phyloP scores from a whole-genome alignment of 2,113 vertebrate species.

The Caranx ignobilis region DNA sequence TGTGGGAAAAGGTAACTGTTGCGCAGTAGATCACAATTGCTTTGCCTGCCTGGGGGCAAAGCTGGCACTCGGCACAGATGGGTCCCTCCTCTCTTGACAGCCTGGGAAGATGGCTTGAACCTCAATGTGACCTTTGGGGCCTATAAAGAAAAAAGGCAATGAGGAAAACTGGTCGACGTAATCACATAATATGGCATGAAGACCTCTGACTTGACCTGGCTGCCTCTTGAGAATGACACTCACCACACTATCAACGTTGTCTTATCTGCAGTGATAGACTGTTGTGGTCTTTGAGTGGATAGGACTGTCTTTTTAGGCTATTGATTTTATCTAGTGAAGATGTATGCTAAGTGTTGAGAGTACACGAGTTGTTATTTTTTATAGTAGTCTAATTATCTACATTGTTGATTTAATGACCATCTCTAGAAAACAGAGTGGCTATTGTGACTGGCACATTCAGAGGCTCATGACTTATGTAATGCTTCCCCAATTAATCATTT shows the following conservation, averaged over 20 bases:
- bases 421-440: conserved; percentile 44
- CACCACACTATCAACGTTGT: conserved; percentile 50
- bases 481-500: conserved; percentile 65
- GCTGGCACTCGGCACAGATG: conserved; percentile 57
- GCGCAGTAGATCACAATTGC: conserved; percentile 62
- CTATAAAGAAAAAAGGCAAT: conserved; percentile 55
- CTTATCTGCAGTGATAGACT: conserved; percentile 43
- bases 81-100: conserved; percentile 59
- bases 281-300: conserved; percentile 34
- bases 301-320: conserved; percentile 32
- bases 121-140: conserved; percentile 65
- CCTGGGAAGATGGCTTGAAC: conserved; percentile 73
- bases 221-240: conserved; percentile 47
- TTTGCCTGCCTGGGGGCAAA: conserved; percentile 63
- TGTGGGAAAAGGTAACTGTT: conserved; percentile 58
- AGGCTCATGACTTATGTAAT: conserved; percentile 58
- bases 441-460: conserved; percentile 48
- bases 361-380: not conserved
- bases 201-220: conserved; percentile 73
- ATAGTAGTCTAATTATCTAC: conserved; percentile 33
- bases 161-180: conserved; percentile 61
- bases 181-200: conserved; percentile 78
- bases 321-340: conserved; percentile 34
- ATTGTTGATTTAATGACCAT: conserved; percentile 16
- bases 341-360: not conserved